Evolutionary conservation across 2,797 vertebrate species (phyloP).

Genomic region (Trematomus bernacchii): DNA sequence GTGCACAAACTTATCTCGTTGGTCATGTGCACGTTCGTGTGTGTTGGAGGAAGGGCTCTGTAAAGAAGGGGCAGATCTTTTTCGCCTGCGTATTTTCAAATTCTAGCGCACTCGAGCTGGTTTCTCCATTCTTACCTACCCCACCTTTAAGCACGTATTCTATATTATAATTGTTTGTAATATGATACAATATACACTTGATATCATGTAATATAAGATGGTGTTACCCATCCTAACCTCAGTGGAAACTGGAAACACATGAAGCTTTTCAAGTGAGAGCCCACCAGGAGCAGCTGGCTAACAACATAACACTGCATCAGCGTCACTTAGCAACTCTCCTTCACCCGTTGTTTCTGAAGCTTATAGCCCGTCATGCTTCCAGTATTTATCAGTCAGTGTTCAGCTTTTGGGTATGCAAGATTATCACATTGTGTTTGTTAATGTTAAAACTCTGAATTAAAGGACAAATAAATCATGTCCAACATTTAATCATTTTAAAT

Average conservation of each 20-base stretch:
- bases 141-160: not conserved
- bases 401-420: not conserved
- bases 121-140: no score
- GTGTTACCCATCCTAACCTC: conserved; percentile 8
- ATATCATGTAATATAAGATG: conserved; percentile 22
- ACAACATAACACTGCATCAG: conserved; percentile 18
- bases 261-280: conserved; percentile 20
- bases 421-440: not conserved
- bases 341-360: not conserved
- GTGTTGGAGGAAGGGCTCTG: no score
- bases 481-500: not conserved
- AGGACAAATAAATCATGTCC: not conserved
- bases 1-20: no score
- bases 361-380: not conserved
- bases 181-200: conserved; percentile 11
- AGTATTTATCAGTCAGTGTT: not conserved
- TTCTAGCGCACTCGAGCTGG: no score
- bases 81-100: no score
- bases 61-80: no score
- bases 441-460: not conserved
- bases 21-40: no score
- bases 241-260: conserved; percentile 10
- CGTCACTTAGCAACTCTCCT: not conserved
- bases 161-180: conserved; percentile 12
- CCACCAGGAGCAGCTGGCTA: conserved; percentile 22